Evolutionary conservation across 2,113 vertebrate species (phyloP).

Genomic region (Ancistrus triradiatus): DNA sequence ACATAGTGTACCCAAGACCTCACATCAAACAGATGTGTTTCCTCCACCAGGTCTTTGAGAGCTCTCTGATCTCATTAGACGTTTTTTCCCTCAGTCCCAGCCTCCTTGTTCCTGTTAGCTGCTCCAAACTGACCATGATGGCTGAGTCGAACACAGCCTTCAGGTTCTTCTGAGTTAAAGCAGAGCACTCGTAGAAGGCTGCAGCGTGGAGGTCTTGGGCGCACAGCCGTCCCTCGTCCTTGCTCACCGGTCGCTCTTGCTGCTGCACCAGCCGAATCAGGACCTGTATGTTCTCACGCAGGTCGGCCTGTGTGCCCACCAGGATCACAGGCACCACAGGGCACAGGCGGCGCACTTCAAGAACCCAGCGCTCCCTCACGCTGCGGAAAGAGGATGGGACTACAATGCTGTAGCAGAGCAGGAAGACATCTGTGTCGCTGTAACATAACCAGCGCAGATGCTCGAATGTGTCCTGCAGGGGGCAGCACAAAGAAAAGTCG

Average conservation of each 20-base stretch:
- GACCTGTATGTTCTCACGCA: conserved; percentile 85
- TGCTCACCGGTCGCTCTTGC: conserved; percentile 75
- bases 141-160: conserved; percentile 87
- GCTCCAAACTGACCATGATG: conserved; percentile 76
- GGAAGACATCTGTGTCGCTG: conserved; percentile 79
- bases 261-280: conserved; percentile 80
- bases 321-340: conserved; percentile 78
- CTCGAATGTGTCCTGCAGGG: conserved; percentile 80
- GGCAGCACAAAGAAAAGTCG: neutral
- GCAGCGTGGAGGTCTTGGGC: conserved; percentile 75
- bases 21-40: conserved; percentile 63
- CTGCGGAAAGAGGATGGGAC: conserved; percentile 83
- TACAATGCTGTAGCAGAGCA: conserved; percentile 88
- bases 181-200: conserved; percentile 80
- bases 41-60: conserved; percentile 72
- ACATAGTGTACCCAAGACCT: neutral
- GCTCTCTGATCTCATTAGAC: conserved; percentile 64
- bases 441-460: conserved; percentile 85
- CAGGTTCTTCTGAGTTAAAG: conserved; percentile 92
- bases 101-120: conserved; percentile 61
- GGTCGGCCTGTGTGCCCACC: conserved; percentile 85
- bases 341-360: conserved; percentile 79
- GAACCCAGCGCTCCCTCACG: conserved; percentile 75
- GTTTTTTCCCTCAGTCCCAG: conserved; percentile 65
- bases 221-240: conserved; percentile 74